Evolutionary conservation across 1,140 invertebrate species (phyloP), one percentile per base, ranked within the genome.

Genomic region (Drosophila miranda): DNA sequence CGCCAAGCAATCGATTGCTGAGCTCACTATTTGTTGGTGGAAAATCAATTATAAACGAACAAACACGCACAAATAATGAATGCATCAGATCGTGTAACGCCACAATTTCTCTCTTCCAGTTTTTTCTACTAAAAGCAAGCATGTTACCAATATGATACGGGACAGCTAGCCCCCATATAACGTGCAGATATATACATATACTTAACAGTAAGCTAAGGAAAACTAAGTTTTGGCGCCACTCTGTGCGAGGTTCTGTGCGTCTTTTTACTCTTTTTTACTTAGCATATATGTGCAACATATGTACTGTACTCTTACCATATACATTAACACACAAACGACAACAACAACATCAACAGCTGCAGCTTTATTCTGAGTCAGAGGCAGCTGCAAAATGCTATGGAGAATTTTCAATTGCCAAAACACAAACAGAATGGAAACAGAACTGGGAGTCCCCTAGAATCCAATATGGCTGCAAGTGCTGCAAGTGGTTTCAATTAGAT

Each of bases 191-290:
- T 54, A 71, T 62, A 62, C 52, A 52, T 74, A 68, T 56, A 70
- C 16, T 44, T 80, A 80, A 59, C 28, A 59, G 6, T 76, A 78
- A 82, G 63, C 45, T 75, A 71, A 62, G 21, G 19, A 2, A 19
- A 57, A 60, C 78, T 76, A 76, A 75, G 74, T 76, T 67, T 78
- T 63, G 51, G 53, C 60, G 63, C 74, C 53, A 48, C 19, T 52
- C 44, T 57, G 60, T 54, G 48, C 62, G 58, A 56, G 58, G 52
- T 34, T 49, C 45, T 63, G 49, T 38, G 70, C 70, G 69, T 74
- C 69, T 82, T 82, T 66, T 82, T 82, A 77, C 78, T 80, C 71
- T 79, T 80, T 78, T 80, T 75, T 80, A 80, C 69, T 79, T 71
- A 69, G 50, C 9, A 61, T 52, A 69, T 45, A 54, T 38, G 52